Base-by-base conservation (phyloP, 2,113 vertebrate species). In the Lutjanus erythropterus region DNA sequence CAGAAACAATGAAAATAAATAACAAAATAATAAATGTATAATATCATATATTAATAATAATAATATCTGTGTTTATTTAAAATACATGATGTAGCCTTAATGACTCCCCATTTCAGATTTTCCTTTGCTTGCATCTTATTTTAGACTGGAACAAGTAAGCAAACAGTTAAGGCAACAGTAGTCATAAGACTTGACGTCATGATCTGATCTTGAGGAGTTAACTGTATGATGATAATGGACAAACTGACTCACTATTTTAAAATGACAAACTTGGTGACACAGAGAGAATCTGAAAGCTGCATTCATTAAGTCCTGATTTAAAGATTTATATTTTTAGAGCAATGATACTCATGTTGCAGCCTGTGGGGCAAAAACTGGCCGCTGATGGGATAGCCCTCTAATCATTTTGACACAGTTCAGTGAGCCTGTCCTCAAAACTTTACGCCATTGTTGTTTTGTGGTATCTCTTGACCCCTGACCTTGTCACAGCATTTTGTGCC, bases 211-310 rank as follows among this genome's bases (percentile, higher is more conserved):
- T 21, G 64, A 50, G 11, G 42, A 6, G 42, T 52, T 19, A 42
- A 59, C 41, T 27, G 59, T 55, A 35, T 6, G 60, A 21, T 52
- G 23, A 52, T n/a, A n/a, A n/a, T 58, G 71, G 67, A 50, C 42
- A 27, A 75, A 18, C n/a, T 7, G 58, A 80, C 18, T 77, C 77
- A 80, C 49, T 59, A 3, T 64, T 50, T 74, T 31, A 25, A 62
- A 64, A 49, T 9, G 31, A 68, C 67, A 33, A 75, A 47, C 44
- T 31, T 33, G 31, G 31, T 5, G 25, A 49, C 11, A 14, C 31
- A 33, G 6, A 66, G 31, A 65, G 23, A 49, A 39, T 50, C 41
- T 49, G 39, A 39, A 39, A 31, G 5, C 2, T 19, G 16, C 9
- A 11, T 1, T 33, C 35, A 25, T 41, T 61, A 2, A 65, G 15